Conservation (phyloP, 2,797 vertebrate species). For the Heterohyrax brucei region DNA sequence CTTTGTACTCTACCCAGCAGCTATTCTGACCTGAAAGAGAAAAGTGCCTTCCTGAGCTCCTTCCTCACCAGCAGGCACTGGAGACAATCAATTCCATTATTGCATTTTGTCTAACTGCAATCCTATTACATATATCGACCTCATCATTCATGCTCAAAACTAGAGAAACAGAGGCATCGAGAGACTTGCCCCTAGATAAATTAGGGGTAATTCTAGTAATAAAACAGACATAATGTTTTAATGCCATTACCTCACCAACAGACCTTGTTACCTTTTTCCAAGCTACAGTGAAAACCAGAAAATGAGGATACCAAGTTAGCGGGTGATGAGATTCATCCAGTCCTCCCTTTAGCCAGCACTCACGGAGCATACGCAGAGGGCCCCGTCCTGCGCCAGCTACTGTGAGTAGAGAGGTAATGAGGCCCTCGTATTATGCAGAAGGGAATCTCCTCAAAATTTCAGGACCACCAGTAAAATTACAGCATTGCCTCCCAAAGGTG, state of each 20-base stretch:
- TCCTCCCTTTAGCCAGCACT: neutral
- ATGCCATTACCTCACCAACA: neutral
- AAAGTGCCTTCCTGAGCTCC: neutral
- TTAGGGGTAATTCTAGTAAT: constrained; percentile 10
- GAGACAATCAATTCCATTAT: constrained; percentile 28
- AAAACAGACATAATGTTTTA: neutral
- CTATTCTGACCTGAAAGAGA: neutral
- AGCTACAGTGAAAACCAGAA: neutral
- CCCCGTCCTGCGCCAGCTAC: neutral
- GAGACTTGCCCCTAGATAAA: neutral
- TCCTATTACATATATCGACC: constrained; percentile 56
- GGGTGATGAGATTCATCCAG: accelerated
- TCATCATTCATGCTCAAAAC: constrained; percentile 33
- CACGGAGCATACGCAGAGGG: accelerated
- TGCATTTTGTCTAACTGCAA: constrained; percentile 54
- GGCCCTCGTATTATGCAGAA: neutral
- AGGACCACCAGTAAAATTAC: neutral
- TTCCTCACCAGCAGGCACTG: neutral
- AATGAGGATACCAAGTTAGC: accelerated
- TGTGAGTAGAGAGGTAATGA: neutral
- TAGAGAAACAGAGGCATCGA: constrained; percentile 31
- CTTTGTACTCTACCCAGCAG: accelerated
- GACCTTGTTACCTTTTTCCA: neutral
- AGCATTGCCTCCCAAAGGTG: neutral
- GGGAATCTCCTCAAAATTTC: neutral